phyloP scores from a whole-genome alignment of 2,888 invertebrate genomes.

The Gibbula magus region DNA sequence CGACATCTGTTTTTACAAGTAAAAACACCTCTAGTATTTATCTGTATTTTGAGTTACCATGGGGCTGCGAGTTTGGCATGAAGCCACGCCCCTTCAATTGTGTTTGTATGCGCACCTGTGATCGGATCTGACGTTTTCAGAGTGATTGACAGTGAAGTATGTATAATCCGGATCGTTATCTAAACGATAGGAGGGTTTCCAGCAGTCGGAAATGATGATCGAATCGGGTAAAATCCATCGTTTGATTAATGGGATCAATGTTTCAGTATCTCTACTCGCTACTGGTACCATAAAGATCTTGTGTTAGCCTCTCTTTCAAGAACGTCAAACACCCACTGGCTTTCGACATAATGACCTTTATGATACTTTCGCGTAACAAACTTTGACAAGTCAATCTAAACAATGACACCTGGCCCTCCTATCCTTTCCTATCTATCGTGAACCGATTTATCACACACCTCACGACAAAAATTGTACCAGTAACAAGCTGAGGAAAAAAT shows the following conservation, averaged over 20 bases:
- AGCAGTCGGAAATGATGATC: background rate
- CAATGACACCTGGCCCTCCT: too few relatives aligned
- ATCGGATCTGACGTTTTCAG: background rate
- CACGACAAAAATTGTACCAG: too few relatives aligned
- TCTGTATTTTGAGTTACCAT: too few relatives aligned
- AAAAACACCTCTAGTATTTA: too few relatives aligned
- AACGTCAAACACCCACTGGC: slow-evolving; percentile 12
- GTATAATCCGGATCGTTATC: background rate
- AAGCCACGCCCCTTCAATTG: background rate
- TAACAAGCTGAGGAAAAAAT: background rate
- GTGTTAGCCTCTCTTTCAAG: background rate
- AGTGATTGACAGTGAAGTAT: too few relatives aligned
- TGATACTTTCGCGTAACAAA: background rate
- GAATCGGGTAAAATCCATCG: background rate
- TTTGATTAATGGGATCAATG: background rate
- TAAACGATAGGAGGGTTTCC: background rate
- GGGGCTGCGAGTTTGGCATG: too few relatives aligned
- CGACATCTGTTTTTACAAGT: too few relatives aligned
- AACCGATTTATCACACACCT: too few relatives aligned
- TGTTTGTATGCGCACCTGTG: background rate
- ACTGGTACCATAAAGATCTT: background rate
- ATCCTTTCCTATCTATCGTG: background rate
- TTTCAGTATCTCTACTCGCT: too few relatives aligned
- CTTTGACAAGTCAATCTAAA: background rate
- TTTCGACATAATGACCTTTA: background rate